Evolutionary conservation across 2,113 vertebrate species (phyloP).

Genomic region (Calyptommatus sinebrachiatus): DNA sequence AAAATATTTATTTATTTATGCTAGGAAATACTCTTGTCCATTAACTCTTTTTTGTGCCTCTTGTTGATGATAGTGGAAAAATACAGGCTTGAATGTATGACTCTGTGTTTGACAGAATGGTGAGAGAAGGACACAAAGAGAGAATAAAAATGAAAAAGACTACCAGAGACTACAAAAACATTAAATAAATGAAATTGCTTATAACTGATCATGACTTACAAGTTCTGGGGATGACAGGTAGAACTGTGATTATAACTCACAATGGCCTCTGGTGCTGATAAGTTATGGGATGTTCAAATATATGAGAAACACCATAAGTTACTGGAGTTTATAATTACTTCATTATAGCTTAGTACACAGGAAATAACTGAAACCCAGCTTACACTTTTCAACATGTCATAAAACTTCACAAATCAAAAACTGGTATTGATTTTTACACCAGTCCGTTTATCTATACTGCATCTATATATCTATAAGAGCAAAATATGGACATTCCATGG

Average conservation of each 20-base stretch:
- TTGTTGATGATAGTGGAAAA: background rate
- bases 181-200: conserved; percentile 65
- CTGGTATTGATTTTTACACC: conserved; percentile 52
- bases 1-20: too few relatives aligned
- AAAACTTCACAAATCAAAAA: conserved; percentile 63
- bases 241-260: conserved; percentile 65
- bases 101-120: background rate
- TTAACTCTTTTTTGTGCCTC: background rate
- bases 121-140: background rate
- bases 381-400: conserved; percentile 52
- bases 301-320: conserved; percentile 67
- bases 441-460: conserved; percentile 28
- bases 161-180: conserved; percentile 55
- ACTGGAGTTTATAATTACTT: conserved; percentile 62
- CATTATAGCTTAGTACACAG: conserved; percentile 61
- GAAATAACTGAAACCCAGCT: conserved; percentile 58
- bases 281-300: conserved; percentile 58
- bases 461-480: conserved; percentile 12
- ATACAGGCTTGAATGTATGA: background rate
- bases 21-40: too few relatives aligned
- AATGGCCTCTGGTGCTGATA: conserved; percentile 64
- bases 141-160: conserved; percentile 23
- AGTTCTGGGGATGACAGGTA: conserved; percentile 57
- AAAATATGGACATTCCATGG: conserved; percentile 23
- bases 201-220: conserved; percentile 61